Evolutionary conservation across 2,113 vertebrate genomes (phyloP).

Genomic region (Petaurus breviceps): DNA sequence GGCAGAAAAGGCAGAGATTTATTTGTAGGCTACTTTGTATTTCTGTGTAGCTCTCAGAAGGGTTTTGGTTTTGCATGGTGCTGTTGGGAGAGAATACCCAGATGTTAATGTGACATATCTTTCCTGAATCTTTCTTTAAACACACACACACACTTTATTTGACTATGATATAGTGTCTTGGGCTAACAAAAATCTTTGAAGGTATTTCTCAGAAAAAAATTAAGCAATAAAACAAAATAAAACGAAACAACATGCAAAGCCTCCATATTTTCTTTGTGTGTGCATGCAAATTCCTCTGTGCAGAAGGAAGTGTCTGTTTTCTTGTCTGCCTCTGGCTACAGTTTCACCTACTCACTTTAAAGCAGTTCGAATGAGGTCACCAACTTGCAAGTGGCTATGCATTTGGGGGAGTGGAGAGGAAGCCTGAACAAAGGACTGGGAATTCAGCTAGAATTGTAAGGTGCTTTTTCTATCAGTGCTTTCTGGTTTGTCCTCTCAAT

Average conservation of each 20-base stretch:
- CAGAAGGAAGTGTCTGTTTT: conserved; percentile 17
- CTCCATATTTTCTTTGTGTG: conserved; percentile 33
- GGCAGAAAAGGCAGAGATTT: neutral
- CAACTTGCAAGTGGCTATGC: neutral
- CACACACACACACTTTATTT: neutral
- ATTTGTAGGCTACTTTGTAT: neutral
- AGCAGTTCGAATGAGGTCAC: conserved; percentile 40
- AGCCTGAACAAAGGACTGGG: neutral
- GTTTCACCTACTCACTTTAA: conserved; percentile 30
- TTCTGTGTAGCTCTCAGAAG: neutral
- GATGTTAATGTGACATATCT: neutral
- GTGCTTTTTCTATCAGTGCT: neutral
- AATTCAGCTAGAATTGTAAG: neutral
- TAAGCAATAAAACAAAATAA: neutral
- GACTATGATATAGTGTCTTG: neutral
- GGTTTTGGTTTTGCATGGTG: neutral
- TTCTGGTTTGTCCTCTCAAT: neutral
- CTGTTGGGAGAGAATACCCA: neutral
- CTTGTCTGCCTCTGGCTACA: conserved; percentile 2
- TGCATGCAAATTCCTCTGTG: neutral
- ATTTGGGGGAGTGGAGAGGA: conserved; percentile 28
- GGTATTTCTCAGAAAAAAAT: neutral
- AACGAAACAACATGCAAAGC: neutral
- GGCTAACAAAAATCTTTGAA: neutral
- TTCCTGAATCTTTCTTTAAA: neutral